Evolutionary conservation across 2,888 invertebrate species (phyloP).

Genomic region (Zaprionus lineosus): DNA sequence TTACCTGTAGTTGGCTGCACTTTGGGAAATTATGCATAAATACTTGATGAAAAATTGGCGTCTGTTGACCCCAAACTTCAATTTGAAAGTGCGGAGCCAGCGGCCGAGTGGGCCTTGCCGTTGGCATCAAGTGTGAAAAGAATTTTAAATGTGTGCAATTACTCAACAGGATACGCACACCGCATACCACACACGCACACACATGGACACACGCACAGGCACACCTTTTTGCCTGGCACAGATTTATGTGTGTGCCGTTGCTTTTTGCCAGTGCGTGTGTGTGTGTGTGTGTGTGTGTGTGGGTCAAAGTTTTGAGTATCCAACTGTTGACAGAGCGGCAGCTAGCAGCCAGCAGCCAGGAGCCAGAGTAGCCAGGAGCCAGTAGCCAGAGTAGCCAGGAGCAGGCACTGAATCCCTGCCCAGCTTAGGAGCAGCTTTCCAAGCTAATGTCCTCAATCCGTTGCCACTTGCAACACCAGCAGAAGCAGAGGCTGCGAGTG

Average conservation of each 20-base stretch:
- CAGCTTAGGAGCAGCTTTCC: conserved; percentile 61
- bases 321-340: conserved; percentile 47
- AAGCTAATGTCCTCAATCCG: conserved; percentile 75
- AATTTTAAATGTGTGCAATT: conserved; percentile 76
- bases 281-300: not conserved
- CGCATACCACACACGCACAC: conserved; percentile 12
- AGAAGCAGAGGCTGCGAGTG: conserved; percentile 20
- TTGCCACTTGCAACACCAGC: conserved; percentile 55
- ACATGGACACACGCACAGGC: conserved; percentile 6
- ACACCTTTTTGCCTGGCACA: conserved; percentile 54
- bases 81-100: conserved; percentile 32
- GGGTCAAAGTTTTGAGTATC: conserved; percentile 50
- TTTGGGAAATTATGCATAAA: conserved; percentile 69
- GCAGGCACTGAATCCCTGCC: conserved; percentile 22
- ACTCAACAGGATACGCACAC: conserved; percentile 56
- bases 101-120: conserved; percentile 42
- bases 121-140: conserved; percentile 70
- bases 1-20: conserved; percentile 36
- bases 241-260: conserved; percentile 60
- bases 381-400: no score
- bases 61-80: conserved; percentile 57
- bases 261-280: conserved; percentile 22
- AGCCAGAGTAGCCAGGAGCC: no score
- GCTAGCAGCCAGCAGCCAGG: not conserved
- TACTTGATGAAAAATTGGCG: conserved; percentile 63